A percentile compares a stretch with the other conserved stretches of the same genome.
Conservation (phyloP, 2,113 vertebrate species). For the Catagonus wagneri region DNA sequence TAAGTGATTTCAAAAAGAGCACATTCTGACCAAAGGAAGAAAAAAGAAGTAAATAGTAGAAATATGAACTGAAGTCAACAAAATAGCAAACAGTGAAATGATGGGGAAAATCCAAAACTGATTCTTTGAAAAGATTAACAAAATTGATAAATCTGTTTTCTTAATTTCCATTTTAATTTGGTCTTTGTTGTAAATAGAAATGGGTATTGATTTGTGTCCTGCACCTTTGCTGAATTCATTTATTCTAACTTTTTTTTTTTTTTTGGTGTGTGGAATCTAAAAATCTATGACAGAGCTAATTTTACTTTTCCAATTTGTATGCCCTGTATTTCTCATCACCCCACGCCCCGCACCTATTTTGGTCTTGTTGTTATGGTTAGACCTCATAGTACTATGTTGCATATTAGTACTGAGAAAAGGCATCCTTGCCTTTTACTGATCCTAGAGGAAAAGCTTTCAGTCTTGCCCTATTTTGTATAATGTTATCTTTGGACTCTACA, state of each 20-base stretch:
- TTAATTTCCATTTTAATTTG: not conserved
- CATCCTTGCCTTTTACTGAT: not conserved
- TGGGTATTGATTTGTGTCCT: not conserved
- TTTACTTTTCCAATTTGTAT: not conserved
- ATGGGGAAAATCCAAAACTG: not conserved
- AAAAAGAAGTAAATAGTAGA: slow-evolving; percentile 6
- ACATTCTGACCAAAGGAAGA: not conserved
- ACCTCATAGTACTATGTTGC: not conserved
- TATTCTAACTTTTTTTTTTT: too few species aligned
- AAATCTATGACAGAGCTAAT: not conserved
- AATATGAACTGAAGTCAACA: not conserved
- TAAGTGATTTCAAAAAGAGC: not conserved
- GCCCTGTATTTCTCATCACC: not conserved
- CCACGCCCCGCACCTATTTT: not conserved
- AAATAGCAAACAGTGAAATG: not conserved
- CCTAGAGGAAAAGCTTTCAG: not conserved
- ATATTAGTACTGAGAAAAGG: not conserved
- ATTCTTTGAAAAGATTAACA: not conserved
- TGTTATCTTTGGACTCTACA: not conserved
- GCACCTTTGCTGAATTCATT: not conserved
- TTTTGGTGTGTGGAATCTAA: not conserved
- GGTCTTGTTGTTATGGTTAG: not conserved
- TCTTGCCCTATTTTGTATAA: not conserved
- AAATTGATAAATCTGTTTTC: not conserved
- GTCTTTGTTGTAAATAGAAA: not conserved